phyloP scores from a whole-genome alignment of 2,888 invertebrate species.

The Apeira syringaria region DNA sequence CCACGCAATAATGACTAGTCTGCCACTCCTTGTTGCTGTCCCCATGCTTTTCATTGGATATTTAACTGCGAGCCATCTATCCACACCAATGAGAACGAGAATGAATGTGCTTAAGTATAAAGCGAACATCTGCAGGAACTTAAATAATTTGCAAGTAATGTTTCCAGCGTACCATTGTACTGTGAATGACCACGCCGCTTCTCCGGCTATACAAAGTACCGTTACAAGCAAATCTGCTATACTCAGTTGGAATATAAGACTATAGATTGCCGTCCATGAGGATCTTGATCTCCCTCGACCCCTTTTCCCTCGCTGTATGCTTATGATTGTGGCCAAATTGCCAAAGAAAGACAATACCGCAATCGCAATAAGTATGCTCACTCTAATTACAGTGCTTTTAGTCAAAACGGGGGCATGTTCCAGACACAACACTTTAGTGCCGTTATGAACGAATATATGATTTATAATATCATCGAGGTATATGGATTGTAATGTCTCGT shows the following conservation, averaged over 20 bases:
- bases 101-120: constrained; percentile 93
- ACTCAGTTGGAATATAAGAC: constrained; percentile 91
- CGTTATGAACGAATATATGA: constrained; percentile 54
- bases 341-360: constrained; percentile 89
- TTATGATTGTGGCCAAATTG: constrained; percentile 90
- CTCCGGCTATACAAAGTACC: constrained; percentile 91
- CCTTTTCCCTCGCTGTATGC: constrained; percentile 86
- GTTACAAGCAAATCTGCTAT: constrained; percentile 92
- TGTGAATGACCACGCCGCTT: constrained; percentile 91
- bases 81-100: constrained; percentile 91
- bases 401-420: constrained; percentile 88
- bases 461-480: constrained; percentile 46
- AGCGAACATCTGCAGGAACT: constrained; percentile 92
- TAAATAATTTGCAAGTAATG: constrained; percentile 90
- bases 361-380: constrained; percentile 87
- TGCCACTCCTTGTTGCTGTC: constrained; percentile 87
- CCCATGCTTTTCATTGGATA: constrained; percentile 90
- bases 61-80: constrained; percentile 91
- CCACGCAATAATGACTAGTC: constrained; percentile 88
- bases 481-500: no score
- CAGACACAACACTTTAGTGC: constrained; percentile 67
- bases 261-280: constrained; percentile 88
- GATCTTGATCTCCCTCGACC: constrained; percentile 82
- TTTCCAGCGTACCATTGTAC: constrained; percentile 93
- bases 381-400: constrained; percentile 85